Evolutionary conservation across 2,113 vertebrate genomes (phyloP), one percentile per base, ranked within the genome.

Genomic region (Thunnus maccoyii): DNA sequence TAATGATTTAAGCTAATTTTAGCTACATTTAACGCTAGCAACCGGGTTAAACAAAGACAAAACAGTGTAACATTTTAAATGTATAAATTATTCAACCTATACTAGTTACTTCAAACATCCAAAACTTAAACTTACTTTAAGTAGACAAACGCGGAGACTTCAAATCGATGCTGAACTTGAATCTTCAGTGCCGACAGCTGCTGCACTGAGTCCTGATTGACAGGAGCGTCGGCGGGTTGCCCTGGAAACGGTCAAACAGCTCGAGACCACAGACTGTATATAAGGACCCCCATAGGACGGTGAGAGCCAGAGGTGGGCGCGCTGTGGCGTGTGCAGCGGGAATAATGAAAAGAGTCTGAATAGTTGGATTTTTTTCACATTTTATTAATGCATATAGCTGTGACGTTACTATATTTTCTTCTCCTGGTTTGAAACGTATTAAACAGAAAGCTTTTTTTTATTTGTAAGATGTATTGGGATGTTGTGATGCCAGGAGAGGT

Each of bases 171-270:
- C 22, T 46, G 47, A 47, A 12, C 25, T 51, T 46, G 48, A 52
- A 14, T 73, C 20, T 3, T 44, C 60, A 0, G 55, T 0, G 65
- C 54, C 50, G 70, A 18, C 52, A 9, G 60, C 76, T 18, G 44
- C 25, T 12, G 22, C 17, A 5, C 27, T 5, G 25, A 46, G 5
- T 3, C 55, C 6, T 83, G 76, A 88, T 55, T 83, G 76, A 82
- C 56, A 18, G 22, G 20, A 52, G 68, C 60, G 2, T 78, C 50
- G 3, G 32, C 11, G 17, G 20, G 82, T 86, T 79, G 63, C 41
- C 82, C 0, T 79, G 76, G 87, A 76, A 79, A 86, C 76, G 2
- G 56, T 46, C 48, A 77, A 91, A 91, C 87, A 84, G 58, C 61
- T 58, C 32, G 25, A 1, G 50, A 22, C 13, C 9, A 18, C 16